These are phyloP conservation scores for Bufotes viridis DNA, from an alignment of 2,797 vertebrate genomes.

Conservation along the genomic window DNA sequence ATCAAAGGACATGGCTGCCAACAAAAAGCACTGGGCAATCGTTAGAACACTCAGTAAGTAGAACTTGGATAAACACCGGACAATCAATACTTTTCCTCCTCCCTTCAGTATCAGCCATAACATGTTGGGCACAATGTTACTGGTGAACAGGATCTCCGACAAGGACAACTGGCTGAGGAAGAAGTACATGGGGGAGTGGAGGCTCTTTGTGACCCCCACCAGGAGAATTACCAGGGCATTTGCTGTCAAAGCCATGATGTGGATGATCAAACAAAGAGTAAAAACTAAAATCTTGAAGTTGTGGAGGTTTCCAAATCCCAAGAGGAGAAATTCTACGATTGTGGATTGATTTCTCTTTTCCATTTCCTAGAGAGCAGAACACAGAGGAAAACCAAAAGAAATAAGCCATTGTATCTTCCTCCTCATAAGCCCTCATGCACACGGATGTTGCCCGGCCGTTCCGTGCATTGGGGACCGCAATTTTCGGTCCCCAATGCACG, in stretches of 20 bases:
- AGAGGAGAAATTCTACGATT: neutral
- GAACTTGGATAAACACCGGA: neutral
- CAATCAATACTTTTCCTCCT: neutral
- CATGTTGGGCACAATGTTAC: conserved; percentile 16
- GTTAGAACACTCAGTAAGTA: neutral
- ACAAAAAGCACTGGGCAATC: neutral
- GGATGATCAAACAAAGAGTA: neutral
- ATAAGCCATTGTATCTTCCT: too few species aligned
- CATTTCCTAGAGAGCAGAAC: neutral
- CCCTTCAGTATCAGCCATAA: neutral
- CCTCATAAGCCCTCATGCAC: too few species aligned
- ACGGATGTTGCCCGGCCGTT: too few species aligned
- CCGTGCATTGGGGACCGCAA: too few species aligned
- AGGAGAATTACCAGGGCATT: neutral
- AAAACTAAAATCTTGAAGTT: neutral
- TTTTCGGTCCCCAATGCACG: too few species aligned
- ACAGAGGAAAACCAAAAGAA: neutral
- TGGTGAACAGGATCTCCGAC: conserved; percentile 13
- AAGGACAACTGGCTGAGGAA: conserved; percentile 39
- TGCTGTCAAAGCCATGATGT: neutral
- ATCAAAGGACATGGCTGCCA: conserved; percentile 18
- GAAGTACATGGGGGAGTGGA: conserved; percentile 37
- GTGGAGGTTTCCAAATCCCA: neutral
- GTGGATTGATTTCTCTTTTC: neutral
- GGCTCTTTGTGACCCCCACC: neutral